A percentile compares a stretch with the other conserved stretches of the same genome.
Evolutionary conservation across 2,113 vertebrate species (phyloP).

Genomic region (Chauna torquata): DNA sequence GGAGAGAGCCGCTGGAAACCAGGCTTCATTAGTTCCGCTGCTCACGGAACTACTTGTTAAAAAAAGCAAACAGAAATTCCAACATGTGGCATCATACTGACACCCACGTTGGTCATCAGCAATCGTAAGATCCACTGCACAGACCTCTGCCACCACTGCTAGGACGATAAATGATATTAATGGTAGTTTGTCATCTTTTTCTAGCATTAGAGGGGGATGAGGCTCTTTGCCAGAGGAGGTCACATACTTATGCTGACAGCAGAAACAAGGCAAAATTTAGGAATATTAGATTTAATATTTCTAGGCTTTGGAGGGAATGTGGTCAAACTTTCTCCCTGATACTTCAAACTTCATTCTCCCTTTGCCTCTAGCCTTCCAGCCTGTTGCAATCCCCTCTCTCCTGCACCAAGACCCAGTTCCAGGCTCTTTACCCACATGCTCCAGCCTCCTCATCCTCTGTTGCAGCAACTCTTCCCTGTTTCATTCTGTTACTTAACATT

Average conservation of each 20-base stretch:
- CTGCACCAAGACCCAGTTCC: neutral
- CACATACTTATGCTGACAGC: neutral
- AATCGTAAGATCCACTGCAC: slow-evolving; percentile 31
- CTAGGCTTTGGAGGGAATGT: slow-evolving; percentile 56
- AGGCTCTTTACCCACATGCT: neutral
- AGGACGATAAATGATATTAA: neutral
- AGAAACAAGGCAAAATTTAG: neutral
- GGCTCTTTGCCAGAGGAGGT: slow-evolving; percentile 32
- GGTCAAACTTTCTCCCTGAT: slow-evolving; percentile 13
- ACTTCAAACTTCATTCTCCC: neutral
- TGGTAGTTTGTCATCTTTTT: neutral
- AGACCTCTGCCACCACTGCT: slow-evolving; percentile 19
- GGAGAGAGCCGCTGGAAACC: slow-evolving; percentile 66
- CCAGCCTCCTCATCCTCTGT: neutral
- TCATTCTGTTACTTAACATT: neutral
- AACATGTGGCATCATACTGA: slow-evolving; percentile 40
- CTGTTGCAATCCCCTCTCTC: neutral
- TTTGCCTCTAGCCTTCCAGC: neutral
- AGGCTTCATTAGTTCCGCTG: slow-evolving; percentile 70
- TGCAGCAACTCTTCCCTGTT: neutral
- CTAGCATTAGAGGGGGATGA: neutral
- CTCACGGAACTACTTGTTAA: slow-evolving; percentile 61
- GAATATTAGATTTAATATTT: neutral
- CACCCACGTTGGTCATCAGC: slow-evolving; percentile 53
- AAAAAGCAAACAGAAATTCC: slow-evolving; percentile 69